Base-by-base conservation (phyloP, 2,888 invertebrate species). In the Teleiodes luculella region DNA sequence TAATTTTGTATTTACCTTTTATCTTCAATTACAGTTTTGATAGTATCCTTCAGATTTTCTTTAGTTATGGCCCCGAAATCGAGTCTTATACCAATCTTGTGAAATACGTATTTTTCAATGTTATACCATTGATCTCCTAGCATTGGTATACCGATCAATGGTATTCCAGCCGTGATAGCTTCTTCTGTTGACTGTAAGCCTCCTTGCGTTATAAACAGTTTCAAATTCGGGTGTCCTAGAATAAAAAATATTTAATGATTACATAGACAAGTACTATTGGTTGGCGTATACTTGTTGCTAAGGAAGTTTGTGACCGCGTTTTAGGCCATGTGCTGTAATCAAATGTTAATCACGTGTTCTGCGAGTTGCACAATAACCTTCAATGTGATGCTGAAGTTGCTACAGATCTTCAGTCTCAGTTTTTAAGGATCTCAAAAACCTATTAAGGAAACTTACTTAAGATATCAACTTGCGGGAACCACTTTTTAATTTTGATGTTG, bases 181-280 rank as follows among this genome's bases (percentile, higher is more conserved):
- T 90, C 90, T 47, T 88, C 86, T 1, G 85, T 77, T 0, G 90
- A 90, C 58, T 89, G 89, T 1, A 88, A 57, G 1, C 90, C 90
- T 49, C 82, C 85, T 78, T 90, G 90, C 0, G 85, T 87, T 39
- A 90, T 75, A 41, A 90, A 91, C 0, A 86, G 56, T 57, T 90
- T 90, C 0, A 90, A 57, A 47, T 90, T 91, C 10, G 81, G 78
- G 68, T 90, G 90, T 39, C 62, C 80, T 80, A 61, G 5, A 71
- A 66, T 4, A 4, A 5, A 13, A 14, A 37, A 4, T 16, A 14
- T n/a, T 37, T 3, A 37, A 37, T 24, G 24, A 3, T 24, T n/a
- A n/a, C n/a, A n/a, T n/a, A n/a, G n/a, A n/a, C n/a, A n/a, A n/a
- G n/a, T n/a, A n/a, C n/a, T n/a, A n/a, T n/a, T n/a, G n/a, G n/a